phyloP scores from a whole-genome alignment of 53 echinoderm and acorn worm genomes.

The Holothuria leucospilota region DNA sequence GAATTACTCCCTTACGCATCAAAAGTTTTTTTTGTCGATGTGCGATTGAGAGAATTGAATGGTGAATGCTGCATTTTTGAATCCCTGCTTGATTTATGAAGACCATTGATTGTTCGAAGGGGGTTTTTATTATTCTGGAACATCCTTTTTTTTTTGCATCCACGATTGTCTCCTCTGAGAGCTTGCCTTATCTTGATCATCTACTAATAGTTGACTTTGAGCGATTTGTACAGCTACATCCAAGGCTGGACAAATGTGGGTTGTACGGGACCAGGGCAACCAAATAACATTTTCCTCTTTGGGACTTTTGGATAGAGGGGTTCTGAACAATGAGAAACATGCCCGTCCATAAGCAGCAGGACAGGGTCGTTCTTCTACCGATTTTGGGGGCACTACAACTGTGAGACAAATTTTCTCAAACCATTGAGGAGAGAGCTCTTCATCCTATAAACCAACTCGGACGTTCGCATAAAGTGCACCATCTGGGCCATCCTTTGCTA shows the following conservation, averaged over 20 bases:
- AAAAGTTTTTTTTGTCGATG: constrained; percentile 54
- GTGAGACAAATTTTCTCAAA: constrained; percentile 54
- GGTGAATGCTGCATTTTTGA: too few relatives aligned
- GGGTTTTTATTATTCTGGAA: too few relatives aligned
- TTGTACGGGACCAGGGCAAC: too few relatives aligned
- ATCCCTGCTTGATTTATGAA: too few relatives aligned
- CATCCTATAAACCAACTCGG: constrained; percentile 56
- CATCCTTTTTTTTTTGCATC: too few relatives aligned
- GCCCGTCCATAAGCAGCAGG: constrained; percentile 51
- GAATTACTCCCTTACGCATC: neutral
- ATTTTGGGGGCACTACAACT: constrained; percentile 36
- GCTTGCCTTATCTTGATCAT: constrained; percentile 43
- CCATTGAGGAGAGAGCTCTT: constrained; percentile 34
- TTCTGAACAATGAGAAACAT: constrained; percentile 27
- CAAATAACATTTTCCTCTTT: too few relatives aligned
- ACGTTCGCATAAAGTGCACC: constrained; percentile 48
- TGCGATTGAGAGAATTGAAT: too few relatives aligned
- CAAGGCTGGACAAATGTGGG: too few relatives aligned
- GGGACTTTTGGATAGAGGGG: neutral
- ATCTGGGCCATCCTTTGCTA: constrained; percentile 52
- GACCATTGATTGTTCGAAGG: too few relatives aligned
- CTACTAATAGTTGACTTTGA: constrained; percentile 12
- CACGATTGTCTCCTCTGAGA: too few relatives aligned
- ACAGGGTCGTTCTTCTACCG: constrained; percentile 39
- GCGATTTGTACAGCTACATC: constrained; percentile 43